Conservation (phyloP, 2,113 vertebrate species). For the Machaerirhynchus nigripectus region DNA sequence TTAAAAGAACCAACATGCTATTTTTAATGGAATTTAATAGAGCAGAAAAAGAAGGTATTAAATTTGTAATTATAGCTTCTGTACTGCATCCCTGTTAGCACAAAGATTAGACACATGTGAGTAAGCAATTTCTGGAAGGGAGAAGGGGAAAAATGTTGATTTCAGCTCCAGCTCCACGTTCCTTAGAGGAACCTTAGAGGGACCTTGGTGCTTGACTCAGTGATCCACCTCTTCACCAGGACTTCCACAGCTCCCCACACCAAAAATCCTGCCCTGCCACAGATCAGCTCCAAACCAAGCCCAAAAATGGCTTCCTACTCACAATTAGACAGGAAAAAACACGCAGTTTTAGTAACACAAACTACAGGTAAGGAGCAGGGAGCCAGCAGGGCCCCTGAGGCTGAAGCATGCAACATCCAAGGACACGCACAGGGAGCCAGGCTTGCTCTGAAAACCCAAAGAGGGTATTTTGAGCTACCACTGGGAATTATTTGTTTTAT, state of each 20-base stretch:
- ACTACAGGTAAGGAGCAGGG: not conserved
- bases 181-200: not conserved
- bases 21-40: not conserved
- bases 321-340: not conserved
- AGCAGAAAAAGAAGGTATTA: not conserved
- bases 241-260: not conserved
- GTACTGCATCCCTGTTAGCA: not conserved
- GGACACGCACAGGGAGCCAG: not conserved
- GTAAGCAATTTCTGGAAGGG: not conserved
- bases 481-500: not conserved
- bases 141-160: not conserved
- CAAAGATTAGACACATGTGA: not conserved
- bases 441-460: not conserved
- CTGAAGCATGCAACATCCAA: accelerated
- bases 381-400: not conserved
- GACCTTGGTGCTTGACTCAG: not conserved
- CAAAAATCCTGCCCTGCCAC: not conserved
- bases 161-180: not conserved
- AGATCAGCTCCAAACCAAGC: accelerated
- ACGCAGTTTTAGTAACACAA: not conserved
- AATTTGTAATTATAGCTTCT: not conserved
- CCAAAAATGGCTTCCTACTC: not conserved
- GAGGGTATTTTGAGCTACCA: not conserved
- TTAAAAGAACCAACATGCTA: not conserved
- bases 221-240: not conserved